A percentile compares a stretch with the other conserved stretches of the same genome.
These are phyloP conservation scores for Formica aserva DNA, from an alignment of 2,888 invertebrate species.

Conservation along the genomic window DNA sequence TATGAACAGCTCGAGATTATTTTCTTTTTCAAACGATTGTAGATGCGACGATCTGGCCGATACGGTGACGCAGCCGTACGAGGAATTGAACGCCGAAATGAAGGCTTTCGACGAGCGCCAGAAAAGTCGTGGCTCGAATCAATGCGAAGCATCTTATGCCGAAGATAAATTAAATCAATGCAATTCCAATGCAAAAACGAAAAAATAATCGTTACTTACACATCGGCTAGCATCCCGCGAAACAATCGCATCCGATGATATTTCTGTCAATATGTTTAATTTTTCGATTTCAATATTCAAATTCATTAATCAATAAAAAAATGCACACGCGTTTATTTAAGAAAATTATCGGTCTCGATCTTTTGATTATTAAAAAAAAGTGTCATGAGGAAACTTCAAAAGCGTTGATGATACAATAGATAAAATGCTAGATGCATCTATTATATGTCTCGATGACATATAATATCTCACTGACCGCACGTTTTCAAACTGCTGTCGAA, in stretches of 20 bases:
- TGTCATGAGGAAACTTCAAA: not conserved
- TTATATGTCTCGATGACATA: not conserved
- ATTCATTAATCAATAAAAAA: not conserved
- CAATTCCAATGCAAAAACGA: not conserved
- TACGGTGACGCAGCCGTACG: conserved; percentile 63
- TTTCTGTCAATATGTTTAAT: not conserved
- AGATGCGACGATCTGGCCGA: conserved; percentile 67
- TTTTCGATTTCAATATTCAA: not conserved
- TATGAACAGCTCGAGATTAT: not conserved
- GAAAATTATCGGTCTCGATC: not conserved
- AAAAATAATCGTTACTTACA: conserved; percentile 4
- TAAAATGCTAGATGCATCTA: not conserved
- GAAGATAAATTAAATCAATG: not conserved
- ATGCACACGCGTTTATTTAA: not conserved
- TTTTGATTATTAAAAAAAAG: not conserved
- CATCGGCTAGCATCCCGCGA: too few relatives aligned
- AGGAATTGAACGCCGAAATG: conserved; percentile 74
- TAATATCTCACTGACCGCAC: not conserved
- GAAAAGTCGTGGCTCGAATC: not conserved
- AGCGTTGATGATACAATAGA: not conserved
- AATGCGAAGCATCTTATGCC: not conserved
- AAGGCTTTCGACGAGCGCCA: conserved; percentile 67
- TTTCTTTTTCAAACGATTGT: not conserved
- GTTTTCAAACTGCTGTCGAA: not conserved
- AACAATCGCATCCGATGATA: not conserved